Evolutionary conservation across 2,113 vertebrate genomes (phyloP).

Genomic region (Rattus rattus): DNA sequence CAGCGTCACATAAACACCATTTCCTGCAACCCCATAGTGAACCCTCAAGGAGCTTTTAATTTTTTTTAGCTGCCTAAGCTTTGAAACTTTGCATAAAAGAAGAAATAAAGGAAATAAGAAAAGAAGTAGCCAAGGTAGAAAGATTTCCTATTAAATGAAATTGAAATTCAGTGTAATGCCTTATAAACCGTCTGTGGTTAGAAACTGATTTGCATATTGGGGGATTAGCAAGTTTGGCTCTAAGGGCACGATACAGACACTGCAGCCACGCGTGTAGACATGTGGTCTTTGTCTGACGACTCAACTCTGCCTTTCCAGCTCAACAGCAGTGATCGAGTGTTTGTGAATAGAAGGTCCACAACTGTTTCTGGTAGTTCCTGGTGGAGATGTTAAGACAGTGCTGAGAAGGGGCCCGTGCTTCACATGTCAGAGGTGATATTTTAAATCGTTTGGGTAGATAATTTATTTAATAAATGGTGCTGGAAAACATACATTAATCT

Average conservation of each 20-base stretch:
- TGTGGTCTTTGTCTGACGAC: background rate
- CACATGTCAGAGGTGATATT: background rate
- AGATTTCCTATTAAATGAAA: background rate
- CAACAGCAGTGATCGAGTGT: background rate
- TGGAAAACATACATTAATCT: conserved; percentile 2
- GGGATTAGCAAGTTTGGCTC: background rate
- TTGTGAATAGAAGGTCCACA: background rate
- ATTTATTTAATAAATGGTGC: conserved; percentile 16
- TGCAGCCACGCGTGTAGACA: background rate
- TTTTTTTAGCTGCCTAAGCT: conserved; percentile 25
- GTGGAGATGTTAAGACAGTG: background rate
- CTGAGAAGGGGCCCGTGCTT: background rate
- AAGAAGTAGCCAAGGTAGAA: background rate
- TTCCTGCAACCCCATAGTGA: background rate
- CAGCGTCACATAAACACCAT: conserved; percentile 13
- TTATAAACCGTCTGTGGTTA: background rate
- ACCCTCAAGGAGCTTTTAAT: conserved; percentile 3
- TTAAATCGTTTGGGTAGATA: background rate
- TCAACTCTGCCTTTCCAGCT: background rate
- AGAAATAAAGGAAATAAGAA: background rate
- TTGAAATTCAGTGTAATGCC: background rate
- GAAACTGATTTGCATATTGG: background rate
- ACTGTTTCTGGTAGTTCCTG: background rate
- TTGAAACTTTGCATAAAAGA: background rate
- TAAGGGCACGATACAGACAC: background rate